These are phyloP conservation scores for Theretra japonica DNA, from an alignment of 2,888 invertebrate genomes.

Conservation along the genomic window DNA sequence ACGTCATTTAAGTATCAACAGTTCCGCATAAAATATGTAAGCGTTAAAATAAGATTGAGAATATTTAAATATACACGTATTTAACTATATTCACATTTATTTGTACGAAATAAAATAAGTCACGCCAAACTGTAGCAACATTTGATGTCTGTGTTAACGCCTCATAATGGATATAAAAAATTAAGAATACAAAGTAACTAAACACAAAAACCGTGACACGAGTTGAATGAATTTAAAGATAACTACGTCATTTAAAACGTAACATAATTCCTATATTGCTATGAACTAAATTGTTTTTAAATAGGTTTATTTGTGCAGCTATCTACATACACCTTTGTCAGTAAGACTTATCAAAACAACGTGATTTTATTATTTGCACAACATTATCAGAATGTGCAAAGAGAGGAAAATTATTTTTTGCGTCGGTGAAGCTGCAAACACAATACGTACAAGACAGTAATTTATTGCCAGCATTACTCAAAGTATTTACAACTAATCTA, in stretches of 20 bases:
- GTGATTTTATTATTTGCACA: slow-evolving; percentile 47
- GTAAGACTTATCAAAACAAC: slow-evolving; percentile 46
- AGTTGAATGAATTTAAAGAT: neutral
- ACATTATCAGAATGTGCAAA: slow-evolving; percentile 46
- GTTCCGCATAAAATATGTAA: slow-evolving; percentile 37
- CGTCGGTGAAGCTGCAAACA: slow-evolving; percentile 35
- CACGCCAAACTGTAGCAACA: neutral
- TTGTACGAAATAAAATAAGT: slow-evolving; percentile 8
- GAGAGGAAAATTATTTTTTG: slow-evolving; percentile 39
- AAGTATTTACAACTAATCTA: slow-evolving; percentile 41
- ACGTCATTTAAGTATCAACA: slow-evolving; percentile 37
- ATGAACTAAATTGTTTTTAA: neutral
- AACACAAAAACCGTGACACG: neutral
- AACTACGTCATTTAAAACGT: neutral
- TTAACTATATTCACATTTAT: neutral
- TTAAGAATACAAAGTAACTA: neutral
- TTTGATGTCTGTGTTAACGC: neutral
- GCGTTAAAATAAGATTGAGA: slow-evolving; percentile 29
- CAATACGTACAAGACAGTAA: slow-evolving; percentile 36
- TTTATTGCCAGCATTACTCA: slow-evolving; percentile 36
- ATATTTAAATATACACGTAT: slow-evolving; percentile 5
- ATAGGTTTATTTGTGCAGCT: slow-evolving; percentile 11
- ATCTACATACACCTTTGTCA: slow-evolving; percentile 40
- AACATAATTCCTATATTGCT: neutral
- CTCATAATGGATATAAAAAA: no score